Conservation (phyloP, 2,113 vertebrate genomes). For the Dipodomys merriami region DNA sequence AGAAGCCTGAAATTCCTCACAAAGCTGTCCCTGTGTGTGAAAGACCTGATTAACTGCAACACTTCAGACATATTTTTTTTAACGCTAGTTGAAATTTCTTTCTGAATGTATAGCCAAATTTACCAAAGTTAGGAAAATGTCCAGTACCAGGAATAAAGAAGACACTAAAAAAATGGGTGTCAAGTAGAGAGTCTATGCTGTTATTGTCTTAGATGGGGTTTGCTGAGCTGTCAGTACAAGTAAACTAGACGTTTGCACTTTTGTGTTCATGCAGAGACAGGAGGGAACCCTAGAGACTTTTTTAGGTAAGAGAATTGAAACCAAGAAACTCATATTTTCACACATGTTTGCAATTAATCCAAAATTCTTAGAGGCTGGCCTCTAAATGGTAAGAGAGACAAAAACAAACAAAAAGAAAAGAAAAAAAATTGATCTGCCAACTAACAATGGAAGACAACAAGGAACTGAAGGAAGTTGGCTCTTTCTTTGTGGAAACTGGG, state of each 20-base stretch:
- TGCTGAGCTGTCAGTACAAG: background rate
- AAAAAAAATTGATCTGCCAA: background rate
- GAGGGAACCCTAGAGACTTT: constrained; percentile 14
- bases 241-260: background rate
- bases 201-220: background rate
- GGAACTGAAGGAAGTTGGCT: background rate
- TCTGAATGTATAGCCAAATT: background rate
- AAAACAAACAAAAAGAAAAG: background rate
- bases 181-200: background rate
- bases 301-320: background rate
- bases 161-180: background rate
- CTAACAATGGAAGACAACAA: background rate
- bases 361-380: background rate
- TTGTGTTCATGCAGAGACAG: background rate
- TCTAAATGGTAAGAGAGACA: background rate
- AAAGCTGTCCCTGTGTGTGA: background rate
- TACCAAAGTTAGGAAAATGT: background rate
- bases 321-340: background rate
- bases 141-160: background rate
- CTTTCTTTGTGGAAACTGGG: background rate
- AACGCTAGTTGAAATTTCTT: background rate
- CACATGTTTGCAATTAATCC: background rate
- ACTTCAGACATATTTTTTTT: background rate
- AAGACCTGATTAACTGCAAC: background rate
- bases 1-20: background rate